Evolutionary conservation across 2,797 vertebrate genomes (phyloP).

Genomic region (Picus viridis): DNA sequence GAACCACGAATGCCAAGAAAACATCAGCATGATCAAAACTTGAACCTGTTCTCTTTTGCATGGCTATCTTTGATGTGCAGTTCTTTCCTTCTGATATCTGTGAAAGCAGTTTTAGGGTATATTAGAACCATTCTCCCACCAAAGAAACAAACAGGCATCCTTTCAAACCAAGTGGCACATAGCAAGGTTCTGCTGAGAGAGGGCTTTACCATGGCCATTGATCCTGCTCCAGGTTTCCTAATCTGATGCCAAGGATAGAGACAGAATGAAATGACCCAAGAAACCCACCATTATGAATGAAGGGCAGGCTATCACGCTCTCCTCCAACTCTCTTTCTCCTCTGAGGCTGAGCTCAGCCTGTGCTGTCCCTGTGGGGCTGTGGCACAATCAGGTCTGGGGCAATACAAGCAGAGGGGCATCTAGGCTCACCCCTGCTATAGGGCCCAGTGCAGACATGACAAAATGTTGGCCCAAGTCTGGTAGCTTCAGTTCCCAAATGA

Average conservation of each 20-base stretch:
- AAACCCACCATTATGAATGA: background rate
- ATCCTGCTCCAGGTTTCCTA: background rate
- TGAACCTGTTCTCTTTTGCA: background rate
- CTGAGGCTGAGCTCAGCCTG: background rate
- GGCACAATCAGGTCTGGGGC: accelerated
- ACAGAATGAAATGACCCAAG: background rate
- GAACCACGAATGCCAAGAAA: background rate
- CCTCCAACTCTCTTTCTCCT: background rate
- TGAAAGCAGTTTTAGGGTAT: background rate
- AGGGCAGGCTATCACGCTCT: background rate
- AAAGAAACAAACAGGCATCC: background rate
- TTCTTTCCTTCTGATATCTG: background rate
- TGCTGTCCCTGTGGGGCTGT: background rate
- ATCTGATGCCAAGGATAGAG: background rate
- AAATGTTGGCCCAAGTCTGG: background rate
- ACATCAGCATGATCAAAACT: background rate
- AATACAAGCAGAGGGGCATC: background rate
- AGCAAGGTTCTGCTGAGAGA: background rate
- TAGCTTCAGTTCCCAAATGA: background rate
- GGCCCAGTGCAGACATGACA: background rate
- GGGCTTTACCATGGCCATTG: background rate
- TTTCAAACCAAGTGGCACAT: background rate
- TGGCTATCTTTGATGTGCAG: background rate
- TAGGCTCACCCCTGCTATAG: background rate
- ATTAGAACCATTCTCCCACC: background rate